Evolutionary conservation across 2,113 vertebrate genomes (phyloP), one percentile per base, ranked within the genome.

Genomic region (Agapornis roseicollis): DNA sequence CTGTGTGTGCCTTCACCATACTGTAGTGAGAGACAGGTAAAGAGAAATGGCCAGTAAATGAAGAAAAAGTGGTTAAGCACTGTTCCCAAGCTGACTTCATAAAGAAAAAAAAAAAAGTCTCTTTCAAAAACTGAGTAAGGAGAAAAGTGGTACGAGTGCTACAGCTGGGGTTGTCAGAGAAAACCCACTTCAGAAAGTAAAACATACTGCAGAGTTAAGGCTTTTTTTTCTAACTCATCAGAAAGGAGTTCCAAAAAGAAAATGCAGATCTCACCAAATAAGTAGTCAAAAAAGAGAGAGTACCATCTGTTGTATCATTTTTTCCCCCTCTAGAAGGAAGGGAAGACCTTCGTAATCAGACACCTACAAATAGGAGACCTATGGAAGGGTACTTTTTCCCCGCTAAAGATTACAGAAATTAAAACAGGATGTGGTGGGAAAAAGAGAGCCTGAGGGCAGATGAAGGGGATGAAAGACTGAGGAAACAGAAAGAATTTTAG

Each of bases 141-240:
- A 92, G 28, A 73, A 92, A 89, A 85, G 41, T 89, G 50, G 68
- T 61, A 89, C 0, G 1, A 97, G 58, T 83, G 69, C 33, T 86
- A 89, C 91, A 97, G 96, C 88, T 95, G 89, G 84, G 31, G 47
- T 24, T 95, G 92, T 95, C 85, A 94, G 60, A 97, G 86, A 90
- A 97, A 95, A 94, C 58, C 44, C 78, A 93, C 94, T 93, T 97
- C 91, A 97, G 73, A 91, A 94, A 76, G 64, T 78, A 85, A 95
- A 91, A 88, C 35, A 85, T 94, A 93, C 70, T 96, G 88, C 95
- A 94, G 91, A 96, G 61, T 91, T 92, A 72, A 95, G 89, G 27
- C 5, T 3, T 95, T 89, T 94, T 66, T 50, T 85, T 9, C 83
- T 63, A 93, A 41, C 80, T 96, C 94, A 94, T 92, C 92, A 85